Percentiles rank a stretch among this genome's conserved stretches.
Conservation (phyloP, 2,888 invertebrate species). For the Pseudococcus viburni region DNA sequence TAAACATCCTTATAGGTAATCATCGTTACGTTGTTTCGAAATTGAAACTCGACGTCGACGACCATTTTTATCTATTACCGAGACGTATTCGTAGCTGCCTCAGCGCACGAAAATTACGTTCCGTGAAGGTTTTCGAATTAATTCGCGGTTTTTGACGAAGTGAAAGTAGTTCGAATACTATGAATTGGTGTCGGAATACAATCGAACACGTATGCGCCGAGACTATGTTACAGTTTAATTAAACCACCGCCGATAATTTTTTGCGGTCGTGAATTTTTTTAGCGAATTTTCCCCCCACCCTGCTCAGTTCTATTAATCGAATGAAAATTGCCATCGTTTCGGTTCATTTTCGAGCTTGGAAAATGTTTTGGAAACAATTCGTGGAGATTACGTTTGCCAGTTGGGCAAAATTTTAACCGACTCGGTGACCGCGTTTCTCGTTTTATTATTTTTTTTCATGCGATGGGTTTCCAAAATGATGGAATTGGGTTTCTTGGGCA, state of each 20-base stretch:
- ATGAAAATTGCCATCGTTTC: background rate
- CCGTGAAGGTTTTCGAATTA: constrained; percentile 40
- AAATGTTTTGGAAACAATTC: background rate
- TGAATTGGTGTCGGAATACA: constrained; percentile 16
- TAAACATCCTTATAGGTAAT: constrained; percentile 85
- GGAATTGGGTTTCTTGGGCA: background rate
- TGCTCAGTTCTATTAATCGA: background rate
- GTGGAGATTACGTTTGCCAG: background rate
- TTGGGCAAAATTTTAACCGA: background rate
- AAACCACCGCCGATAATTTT: constrained; percentile 25
- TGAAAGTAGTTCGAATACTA: constrained; percentile 26
- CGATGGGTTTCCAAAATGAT: background rate
- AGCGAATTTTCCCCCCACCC: background rate
- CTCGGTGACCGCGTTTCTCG: background rate
- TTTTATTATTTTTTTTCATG: background rate
- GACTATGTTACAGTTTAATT: constrained; percentile 1
- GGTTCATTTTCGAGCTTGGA: no score
- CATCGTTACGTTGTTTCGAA: background rate
- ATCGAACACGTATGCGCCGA: background rate
- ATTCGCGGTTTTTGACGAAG: background rate
- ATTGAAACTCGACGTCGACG: background rate
- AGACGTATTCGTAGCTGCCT: background rate
- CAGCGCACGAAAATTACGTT: constrained; percentile 3
- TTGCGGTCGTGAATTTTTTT: constrained; percentile 28
- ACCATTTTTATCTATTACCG: background rate